These are phyloP conservation scores for Platorchestia sp. DNA, from an alignment of 1,140 invertebrate species.

Conservation along the genomic window DNA sequence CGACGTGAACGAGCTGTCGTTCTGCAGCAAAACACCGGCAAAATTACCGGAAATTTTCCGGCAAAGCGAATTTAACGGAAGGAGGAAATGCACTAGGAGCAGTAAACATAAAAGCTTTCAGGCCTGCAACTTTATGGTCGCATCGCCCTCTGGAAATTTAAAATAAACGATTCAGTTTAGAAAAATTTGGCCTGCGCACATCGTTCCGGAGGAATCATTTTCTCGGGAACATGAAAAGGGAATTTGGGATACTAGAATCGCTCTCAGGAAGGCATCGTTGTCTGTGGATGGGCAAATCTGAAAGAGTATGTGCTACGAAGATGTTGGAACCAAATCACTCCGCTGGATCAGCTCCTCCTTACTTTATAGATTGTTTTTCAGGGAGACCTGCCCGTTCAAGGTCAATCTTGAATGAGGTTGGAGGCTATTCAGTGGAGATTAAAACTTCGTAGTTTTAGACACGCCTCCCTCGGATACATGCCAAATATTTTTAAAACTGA, in stretches of 20 bases:
- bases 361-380: too few species aligned
- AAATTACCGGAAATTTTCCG: neutral
- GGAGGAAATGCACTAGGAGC: too few species aligned
- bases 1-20: neutral
- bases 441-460: too few species aligned
- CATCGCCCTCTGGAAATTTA: neutral
- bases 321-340: too few species aligned
- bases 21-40: neutral
- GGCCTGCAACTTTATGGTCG: neutral
- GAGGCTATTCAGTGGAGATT: too few species aligned
- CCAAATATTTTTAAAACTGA: too few species aligned
- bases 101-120: neutral
- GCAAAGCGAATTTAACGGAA: neutral
- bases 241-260: neutral
- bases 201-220: neutral
- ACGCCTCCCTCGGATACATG: too few species aligned
- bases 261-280: neutral
- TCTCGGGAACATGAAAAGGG: neutral
- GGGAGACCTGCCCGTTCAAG: neutral
- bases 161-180: neutral
- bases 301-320: too few species aligned
- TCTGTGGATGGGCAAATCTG: neutral
- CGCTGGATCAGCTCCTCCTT: too few species aligned
- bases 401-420: too few species aligned
- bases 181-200: neutral